phyloP scores from a whole-genome alignment of 2,888 invertebrate genomes.

The Aradus depressus region DNA sequence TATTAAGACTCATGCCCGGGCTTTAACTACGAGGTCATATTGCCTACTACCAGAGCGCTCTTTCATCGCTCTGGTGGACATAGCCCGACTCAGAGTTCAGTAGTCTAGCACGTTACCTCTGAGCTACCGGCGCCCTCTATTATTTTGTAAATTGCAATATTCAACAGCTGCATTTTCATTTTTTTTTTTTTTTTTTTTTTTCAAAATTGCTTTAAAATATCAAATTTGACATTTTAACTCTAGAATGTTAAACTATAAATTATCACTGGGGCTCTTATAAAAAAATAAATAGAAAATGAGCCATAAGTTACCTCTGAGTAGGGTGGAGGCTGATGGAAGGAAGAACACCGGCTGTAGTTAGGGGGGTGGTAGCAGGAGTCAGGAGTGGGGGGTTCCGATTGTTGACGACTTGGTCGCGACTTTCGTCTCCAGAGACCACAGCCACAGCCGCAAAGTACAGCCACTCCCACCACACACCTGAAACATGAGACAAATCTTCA shows the following conservation, averaged over 20 bases:
- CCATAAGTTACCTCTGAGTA: slow-evolving; percentile 58
- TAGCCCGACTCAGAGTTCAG: no score
- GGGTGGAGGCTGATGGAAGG: slow-evolving; percentile 72
- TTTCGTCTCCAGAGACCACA: slow-evolving; percentile 28
- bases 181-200: no score
- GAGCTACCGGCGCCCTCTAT: no score
- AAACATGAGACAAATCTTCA: slow-evolving; percentile 48
- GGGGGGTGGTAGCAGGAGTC: slow-evolving; percentile 74
- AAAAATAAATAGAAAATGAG: background rate
- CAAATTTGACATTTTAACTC: background rate
- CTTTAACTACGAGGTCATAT: no score
- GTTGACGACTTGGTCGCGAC: slow-evolving; percentile 33
- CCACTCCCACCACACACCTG: slow-evolving; percentile 48
- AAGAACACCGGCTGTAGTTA: slow-evolving; percentile 71
- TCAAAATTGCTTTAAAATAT: background rate
- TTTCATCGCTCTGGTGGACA: no score
- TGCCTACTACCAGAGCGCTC: no score
- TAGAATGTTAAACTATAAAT: no score
- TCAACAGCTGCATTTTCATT: no score
- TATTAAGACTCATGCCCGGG: no score
- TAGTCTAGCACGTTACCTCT: no score
- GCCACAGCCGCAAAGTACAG: slow-evolving; percentile 40
- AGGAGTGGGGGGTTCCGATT: slow-evolving; percentile 65
- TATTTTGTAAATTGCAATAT: no score
- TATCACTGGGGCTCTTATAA: no score